Conservation (phyloP, 2,888 invertebrate genomes). For the Drosophila meridiana region DNA sequence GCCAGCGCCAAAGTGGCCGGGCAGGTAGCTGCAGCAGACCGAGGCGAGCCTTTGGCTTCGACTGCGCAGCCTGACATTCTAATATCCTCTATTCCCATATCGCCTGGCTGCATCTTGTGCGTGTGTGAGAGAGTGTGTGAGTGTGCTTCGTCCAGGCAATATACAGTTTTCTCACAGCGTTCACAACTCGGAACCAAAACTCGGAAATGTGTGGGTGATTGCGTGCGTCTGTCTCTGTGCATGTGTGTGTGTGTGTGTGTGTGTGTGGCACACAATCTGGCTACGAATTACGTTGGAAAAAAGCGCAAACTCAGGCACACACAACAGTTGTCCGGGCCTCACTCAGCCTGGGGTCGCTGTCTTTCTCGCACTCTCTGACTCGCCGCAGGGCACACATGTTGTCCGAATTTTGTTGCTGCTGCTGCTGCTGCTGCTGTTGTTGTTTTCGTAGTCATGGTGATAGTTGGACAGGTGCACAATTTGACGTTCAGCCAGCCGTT, state of each 20-base stretch:
- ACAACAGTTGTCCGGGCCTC: constrained; percentile 61
- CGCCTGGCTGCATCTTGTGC: constrained; percentile 73
- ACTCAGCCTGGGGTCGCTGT: constrained; percentile 54
- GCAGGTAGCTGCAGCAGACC: constrained; percentile 56
- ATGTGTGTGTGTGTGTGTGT: constrained; percentile 23
- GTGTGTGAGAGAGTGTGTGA: constrained; percentile 14
- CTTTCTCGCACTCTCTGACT: constrained; percentile 33
- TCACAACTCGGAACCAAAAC: constrained; percentile 65
- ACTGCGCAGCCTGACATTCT: constrained; percentile 49
- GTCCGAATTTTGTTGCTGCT: constrained; percentile 52
- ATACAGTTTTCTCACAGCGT: constrained; percentile 69
- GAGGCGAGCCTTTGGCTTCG: constrained; percentile 19
- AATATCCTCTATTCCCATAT: constrained; percentile 65
- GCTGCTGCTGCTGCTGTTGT: constrained; percentile 24
- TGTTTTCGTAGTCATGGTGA: constrained; percentile 78
- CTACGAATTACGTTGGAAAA: constrained; percentile 48
- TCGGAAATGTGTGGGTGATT: constrained; percentile 71
- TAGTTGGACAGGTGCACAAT: constrained; percentile 83
- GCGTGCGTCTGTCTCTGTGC: constrained; percentile 14
- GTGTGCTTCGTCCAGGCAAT: constrained; percentile 40
- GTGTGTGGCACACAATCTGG: constrained; percentile 63
- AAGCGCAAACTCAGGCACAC: constrained; percentile 59
- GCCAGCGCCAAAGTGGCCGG: constrained; percentile 65
- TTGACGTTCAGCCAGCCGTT: constrained; percentile 73
- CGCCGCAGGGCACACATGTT: constrained; percentile 63